phyloP scores from a whole-genome alignment of 1,140 invertebrate genomes.

The Alviniconcha marisindica region DNA sequence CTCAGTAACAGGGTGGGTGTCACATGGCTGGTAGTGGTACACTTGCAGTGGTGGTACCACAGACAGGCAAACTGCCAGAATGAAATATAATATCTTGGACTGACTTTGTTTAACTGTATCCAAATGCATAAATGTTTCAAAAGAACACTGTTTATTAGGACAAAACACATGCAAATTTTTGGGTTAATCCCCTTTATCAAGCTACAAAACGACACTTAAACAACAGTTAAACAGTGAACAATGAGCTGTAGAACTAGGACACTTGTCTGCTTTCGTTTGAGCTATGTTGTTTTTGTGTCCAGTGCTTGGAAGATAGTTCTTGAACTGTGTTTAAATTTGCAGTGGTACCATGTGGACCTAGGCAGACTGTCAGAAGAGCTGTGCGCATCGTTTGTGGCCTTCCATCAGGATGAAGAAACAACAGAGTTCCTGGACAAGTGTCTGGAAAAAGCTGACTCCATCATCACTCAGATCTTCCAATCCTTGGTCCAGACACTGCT shows the following conservation, averaged over 20 bases:
- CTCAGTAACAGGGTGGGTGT: too few relatives aligned
- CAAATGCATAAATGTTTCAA: too few relatives aligned
- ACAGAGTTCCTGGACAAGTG: constrained; percentile 84
- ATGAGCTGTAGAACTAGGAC: neutral
- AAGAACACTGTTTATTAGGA: too few relatives aligned
- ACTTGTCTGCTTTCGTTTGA: neutral
- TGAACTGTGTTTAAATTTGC: too few relatives aligned
- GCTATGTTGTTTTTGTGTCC: neutral
- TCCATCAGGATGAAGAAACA: constrained; percentile 84
- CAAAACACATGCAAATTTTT: too few relatives aligned
- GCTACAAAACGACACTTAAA: neutral
- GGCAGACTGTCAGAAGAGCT: constrained; percentile 56
- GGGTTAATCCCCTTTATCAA: too few relatives aligned
- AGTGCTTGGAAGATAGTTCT: too few relatives aligned
- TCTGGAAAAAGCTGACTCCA: constrained; percentile 84
- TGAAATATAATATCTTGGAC: too few relatives aligned
- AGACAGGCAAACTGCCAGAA: too few relatives aligned
- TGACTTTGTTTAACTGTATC: too few relatives aligned
- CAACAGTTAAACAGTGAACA: neutral
- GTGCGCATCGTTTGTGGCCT: constrained; percentile 79
- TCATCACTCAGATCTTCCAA: constrained; percentile 87
- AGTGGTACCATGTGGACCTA: constrained; percentile 69
- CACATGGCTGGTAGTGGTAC: too few relatives aligned
- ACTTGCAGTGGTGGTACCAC: too few relatives aligned
- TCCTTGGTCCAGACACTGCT: constrained; percentile 83